Evolutionary conservation across 2,888 invertebrate species (phyloP), one percentile per base, ranked within the genome.

Genomic region (Ommatoiulus sabulosus): DNA sequence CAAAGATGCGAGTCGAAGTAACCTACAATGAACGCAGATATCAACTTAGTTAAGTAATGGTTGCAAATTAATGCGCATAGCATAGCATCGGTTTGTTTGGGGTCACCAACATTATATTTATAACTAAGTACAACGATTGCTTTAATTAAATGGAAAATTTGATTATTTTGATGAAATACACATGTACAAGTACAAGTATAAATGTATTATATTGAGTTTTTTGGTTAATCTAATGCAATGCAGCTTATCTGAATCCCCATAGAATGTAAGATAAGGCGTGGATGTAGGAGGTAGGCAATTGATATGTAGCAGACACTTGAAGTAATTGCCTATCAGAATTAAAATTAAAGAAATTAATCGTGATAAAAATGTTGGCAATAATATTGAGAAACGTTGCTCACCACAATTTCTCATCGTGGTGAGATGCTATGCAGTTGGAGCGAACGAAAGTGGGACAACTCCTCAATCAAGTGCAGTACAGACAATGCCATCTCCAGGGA

Each of bases 231-330:
- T 24, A 3, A 6, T 8, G 10, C 72, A 72, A 3, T n/a, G 10
- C 2, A 10, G 10, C 72, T 24, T 72, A 72, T 24, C 72, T 24
- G 72, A 10, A 72, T 72, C 10, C 72, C 72, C 72, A 72, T 72
- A 1, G 72, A 72, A n/a, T 72, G 72, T 24, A 72, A 72, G 24
- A 93, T 90, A 89, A 92, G 92, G 86, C 91, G 90, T 2, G 93
- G 93, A 86, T 92, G 90, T 87, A 92, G 91, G 17, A 93, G 90
- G 88, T 89, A 90, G 15, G 90, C 90, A 46, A 90, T 90, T 35
- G 90, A 88, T 43, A 89, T 89, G 57, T 90, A 89, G n/a, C 90
- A 89, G 52, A 90, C 89, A 17, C 88, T 87, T 12, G 90, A 90
- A 46, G 90, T 89, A 84, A 89, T 89, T 35, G 87, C 87, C 90